phyloP scores from a whole-genome alignment of 2,113 vertebrate species.

The Penelope pileata region DNA sequence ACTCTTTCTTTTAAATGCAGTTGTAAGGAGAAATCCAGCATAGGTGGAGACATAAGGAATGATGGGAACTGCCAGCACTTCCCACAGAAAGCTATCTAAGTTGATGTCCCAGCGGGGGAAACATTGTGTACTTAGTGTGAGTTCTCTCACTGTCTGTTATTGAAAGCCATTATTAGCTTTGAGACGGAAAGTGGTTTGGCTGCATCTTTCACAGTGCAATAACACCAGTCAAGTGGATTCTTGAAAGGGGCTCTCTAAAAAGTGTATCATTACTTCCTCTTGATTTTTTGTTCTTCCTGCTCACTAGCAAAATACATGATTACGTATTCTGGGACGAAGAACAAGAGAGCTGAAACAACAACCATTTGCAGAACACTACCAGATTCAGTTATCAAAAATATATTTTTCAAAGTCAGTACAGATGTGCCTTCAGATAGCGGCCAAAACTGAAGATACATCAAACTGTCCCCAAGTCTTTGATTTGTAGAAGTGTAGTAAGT shows the following conservation, averaged over 20 bases:
- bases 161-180: neutral
- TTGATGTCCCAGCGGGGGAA: neutral
- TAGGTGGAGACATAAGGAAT: neutral
- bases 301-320: neutral
- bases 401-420: neutral
- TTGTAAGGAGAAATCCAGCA: neutral
- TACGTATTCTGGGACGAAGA: neutral
- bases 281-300: neutral
- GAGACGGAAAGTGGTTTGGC: neutral
- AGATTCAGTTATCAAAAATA: neutral
- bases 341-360: neutral
- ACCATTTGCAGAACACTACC: neutral
- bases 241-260: neutral
- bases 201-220: neutral
- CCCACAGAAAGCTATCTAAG: neutral
- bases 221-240: neutral
- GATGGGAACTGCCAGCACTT: neutral
- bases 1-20: neutral
- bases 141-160: rapidly evolving
- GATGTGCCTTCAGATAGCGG: neutral
- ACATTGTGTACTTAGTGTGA: neutral
- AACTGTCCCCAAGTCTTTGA: neutral
- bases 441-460: neutral
- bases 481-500: neutral
- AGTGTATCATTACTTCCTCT: neutral